Evolutionary conservation across 2,888 invertebrate genomes (phyloP).

Genomic region (Drosophila gaucha): DNA sequence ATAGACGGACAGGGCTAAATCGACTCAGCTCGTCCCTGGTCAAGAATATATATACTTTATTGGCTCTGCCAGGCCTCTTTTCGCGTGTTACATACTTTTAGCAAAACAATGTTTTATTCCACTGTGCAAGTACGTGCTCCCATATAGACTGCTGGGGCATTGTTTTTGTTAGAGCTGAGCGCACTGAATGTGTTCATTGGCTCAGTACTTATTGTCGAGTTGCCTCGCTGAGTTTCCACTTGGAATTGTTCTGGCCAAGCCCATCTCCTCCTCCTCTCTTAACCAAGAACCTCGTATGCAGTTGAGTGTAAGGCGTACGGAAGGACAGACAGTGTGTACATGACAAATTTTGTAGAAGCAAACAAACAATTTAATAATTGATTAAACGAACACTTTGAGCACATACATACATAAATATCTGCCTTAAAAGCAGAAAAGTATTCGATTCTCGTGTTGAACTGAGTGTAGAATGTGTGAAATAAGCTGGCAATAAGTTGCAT

Average conservation of each 20-base stretch:
- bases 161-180: conserved; percentile 56
- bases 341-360: conserved; percentile 45
- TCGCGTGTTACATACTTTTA: too few relatives aligned
- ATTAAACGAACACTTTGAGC: conserved; percentile 38
- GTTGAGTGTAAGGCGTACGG: conserved; percentile 30
- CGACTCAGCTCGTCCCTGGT: too few relatives aligned
- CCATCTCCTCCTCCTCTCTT: not conserved
- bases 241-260: not conserved
- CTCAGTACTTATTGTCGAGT: conserved; percentile 27
- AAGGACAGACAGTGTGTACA: conserved; percentile 24
- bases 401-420: conserved; percentile 22
- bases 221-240: conserved; percentile 7
- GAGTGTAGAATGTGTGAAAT: conserved; percentile 4
- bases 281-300: conserved; percentile 17
- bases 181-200: conserved; percentile 56
- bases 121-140: conserved; percentile 23
- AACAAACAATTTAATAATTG: conserved; percentile 61
- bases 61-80: too few relatives aligned
- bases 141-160: conserved; percentile 12
- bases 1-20: too few relatives aligned
- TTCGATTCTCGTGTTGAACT: not conserved
- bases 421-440: conserved; percentile 17
- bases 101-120: too few relatives aligned
- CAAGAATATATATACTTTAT: too few relatives aligned
- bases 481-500: conserved; percentile 16